phyloP scores from a whole-genome alignment of 2,113 vertebrate genomes.

The Rynchops niger region DNA sequence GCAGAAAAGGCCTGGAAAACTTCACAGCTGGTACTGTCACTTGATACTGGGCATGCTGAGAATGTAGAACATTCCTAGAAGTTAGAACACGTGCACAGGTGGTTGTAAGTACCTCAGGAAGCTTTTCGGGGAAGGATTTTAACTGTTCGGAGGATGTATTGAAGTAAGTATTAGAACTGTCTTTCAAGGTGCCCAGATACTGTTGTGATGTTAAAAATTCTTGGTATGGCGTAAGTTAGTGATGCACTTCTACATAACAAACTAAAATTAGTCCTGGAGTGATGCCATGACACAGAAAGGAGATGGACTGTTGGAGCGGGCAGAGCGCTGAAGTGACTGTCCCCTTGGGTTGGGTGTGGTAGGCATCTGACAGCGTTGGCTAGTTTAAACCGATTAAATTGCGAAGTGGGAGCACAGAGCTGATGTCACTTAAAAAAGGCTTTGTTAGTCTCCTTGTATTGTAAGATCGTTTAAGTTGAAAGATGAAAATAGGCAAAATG shows the following conservation, averaged over 20 bases:
- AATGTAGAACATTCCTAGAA: neutral
- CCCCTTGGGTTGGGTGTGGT: neutral
- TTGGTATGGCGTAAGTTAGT: neutral
- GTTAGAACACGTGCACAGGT: neutral
- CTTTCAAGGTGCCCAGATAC: neutral
- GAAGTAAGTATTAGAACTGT: neutral
- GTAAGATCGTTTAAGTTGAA: neutral
- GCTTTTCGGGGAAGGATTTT: neutral
- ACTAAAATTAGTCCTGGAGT: neutral
- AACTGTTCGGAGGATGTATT: neutral
- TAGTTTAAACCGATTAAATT: fast-evolving
- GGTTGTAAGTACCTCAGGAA: neutral
- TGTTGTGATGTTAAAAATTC: neutral
- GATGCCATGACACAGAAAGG: neutral
- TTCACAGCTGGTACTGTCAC: neutral
- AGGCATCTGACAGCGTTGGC: neutral
- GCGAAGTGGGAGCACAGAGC: neutral
- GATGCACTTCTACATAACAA: neutral
- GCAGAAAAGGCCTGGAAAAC: neutral
- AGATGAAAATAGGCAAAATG: neutral
- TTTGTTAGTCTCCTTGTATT: neutral
- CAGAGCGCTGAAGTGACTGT: neutral
- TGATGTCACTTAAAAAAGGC: neutral
- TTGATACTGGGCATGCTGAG: neutral
- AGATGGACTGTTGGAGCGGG: neutral